These are phyloP conservation scores for Argyresthia albistria DNA, from an alignment of 2,888 invertebrate species.

Conservation along the genomic window DNA sequence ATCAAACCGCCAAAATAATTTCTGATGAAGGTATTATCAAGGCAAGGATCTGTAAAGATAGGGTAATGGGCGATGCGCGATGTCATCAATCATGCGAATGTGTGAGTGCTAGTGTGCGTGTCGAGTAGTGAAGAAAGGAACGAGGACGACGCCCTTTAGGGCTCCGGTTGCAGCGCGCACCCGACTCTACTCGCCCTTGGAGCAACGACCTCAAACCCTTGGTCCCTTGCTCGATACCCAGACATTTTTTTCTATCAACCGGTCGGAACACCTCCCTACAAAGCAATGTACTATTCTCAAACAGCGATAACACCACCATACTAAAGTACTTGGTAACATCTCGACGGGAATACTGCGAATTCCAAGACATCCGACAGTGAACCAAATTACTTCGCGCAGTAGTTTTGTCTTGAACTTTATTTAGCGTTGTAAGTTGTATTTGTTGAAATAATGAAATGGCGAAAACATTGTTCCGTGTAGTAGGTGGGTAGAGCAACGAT, in stretches of 20 bases:
- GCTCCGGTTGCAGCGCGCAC: slow-evolving; percentile 19
- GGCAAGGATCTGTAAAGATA: background rate
- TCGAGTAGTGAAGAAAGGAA: background rate
- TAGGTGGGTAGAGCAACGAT: too few relatives aligned
- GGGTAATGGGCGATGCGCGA: background rate
- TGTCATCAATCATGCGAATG: background rate
- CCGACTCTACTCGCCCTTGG: slow-evolving; percentile 34
- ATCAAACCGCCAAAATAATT: too few relatives aligned
- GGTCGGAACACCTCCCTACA: background rate
- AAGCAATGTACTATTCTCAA: background rate
- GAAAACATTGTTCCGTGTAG: too few relatives aligned
- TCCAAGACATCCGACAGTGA: too few relatives aligned
- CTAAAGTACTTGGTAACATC: background rate
- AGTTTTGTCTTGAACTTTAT: too few relatives aligned
- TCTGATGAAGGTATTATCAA: background rate
- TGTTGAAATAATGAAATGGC: too few relatives aligned
- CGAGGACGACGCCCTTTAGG: slow-evolving; percentile 36
- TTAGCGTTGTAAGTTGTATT: too few relatives aligned
- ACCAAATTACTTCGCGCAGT: too few relatives aligned
- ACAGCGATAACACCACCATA: background rate
- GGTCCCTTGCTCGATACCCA: slow-evolving; percentile 44
- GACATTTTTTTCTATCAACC: slow-evolving; percentile 27
- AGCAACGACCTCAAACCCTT: slow-evolving; percentile 48
- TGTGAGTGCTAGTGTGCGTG: background rate
- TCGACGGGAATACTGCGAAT: background rate